Conservation (phyloP, 2,113 vertebrate genomes). For the Eublepharis macularius region DNA sequence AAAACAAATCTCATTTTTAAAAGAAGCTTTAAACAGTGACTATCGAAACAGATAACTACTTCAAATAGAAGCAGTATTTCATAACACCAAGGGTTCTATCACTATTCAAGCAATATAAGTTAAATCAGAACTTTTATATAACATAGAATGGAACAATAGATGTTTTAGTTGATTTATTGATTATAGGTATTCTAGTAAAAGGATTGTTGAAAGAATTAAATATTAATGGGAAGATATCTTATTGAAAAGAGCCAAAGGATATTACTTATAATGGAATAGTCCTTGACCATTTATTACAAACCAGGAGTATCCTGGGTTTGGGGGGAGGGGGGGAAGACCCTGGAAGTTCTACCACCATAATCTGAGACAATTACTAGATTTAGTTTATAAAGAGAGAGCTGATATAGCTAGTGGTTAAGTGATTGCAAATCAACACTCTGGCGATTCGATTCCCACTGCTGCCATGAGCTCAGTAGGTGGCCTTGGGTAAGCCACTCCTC, state of each 20-base stretch:
- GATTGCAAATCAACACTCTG: too few species aligned
- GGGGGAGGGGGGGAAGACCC: too few species aligned
- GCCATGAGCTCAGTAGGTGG: too few species aligned
- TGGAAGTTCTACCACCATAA: background rate
- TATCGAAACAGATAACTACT: constrained; percentile 28
- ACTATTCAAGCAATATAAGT: constrained; percentile 46
- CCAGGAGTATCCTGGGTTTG: too few species aligned
- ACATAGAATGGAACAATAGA: constrained; percentile 57
- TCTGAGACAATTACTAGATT: background rate
- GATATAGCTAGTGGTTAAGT: too few species aligned
- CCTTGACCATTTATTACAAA: constrained; percentile 54
- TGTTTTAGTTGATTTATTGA: constrained; percentile 62
- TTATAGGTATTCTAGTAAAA: constrained; percentile 66
- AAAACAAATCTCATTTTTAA: background rate
- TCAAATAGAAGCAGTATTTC: constrained; percentile 31
- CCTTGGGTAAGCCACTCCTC: too few species aligned
- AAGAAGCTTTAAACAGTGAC: background rate
- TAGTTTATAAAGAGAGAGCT: too few species aligned
- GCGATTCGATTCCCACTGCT: too few species aligned
- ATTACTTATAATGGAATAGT: constrained; percentile 50
- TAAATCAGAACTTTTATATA: constrained; percentile 62
- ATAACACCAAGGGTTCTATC: constrained; percentile 34
- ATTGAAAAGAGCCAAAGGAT: constrained; percentile 59
- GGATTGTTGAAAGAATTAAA: constrained; percentile 64
- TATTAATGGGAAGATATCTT: constrained; percentile 63